Evolutionary conservation across 2,888 invertebrate species (phyloP).

Genomic region (Cerastis leucographa): DNA sequence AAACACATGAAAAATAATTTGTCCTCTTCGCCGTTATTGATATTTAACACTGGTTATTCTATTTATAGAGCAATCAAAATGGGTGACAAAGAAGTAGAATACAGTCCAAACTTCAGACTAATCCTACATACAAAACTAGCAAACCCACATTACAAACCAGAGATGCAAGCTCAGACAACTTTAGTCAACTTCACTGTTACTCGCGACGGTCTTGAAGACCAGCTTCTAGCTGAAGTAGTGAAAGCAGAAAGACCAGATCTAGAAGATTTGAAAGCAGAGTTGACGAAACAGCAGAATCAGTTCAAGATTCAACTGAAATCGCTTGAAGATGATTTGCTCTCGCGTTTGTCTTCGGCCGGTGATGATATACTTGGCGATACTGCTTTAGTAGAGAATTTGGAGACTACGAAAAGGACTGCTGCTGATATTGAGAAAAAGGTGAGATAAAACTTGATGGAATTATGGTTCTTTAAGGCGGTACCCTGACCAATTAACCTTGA

Average conservation of each 20-base stretch:
- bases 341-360: conserved; percentile 97
- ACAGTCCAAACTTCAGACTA: conserved; percentile 95
- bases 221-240: conserved; percentile 98
- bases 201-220: conserved; percentile 98
- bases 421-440: conserved; percentile 98
- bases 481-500: no score
- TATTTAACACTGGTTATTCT: conserved; percentile 5
- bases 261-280: conserved; percentile 97
- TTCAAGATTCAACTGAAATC: conserved; percentile 98
- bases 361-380: conserved; percentile 98
- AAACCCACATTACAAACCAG: conserved; percentile 99
- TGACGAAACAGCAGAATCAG: conserved; percentile 99
- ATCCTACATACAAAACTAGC: conserved; percentile 98
- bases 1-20: neutral
- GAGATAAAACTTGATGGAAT: neutral
- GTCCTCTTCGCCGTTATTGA: neutral
- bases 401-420: conserved; percentile 98
- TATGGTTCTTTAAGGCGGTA: neutral
- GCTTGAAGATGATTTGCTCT: conserved; percentile 97
- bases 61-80: conserved; percentile 96
- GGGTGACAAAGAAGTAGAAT: conserved; percentile 99
- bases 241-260: conserved; percentile 99
- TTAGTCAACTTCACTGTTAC: conserved; percentile 99
- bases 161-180: conserved; percentile 99
- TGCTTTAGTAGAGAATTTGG: conserved; percentile 98